Evolutionary conservation across 2,113 vertebrate genomes (phyloP).

Genomic region (human): DNA sequence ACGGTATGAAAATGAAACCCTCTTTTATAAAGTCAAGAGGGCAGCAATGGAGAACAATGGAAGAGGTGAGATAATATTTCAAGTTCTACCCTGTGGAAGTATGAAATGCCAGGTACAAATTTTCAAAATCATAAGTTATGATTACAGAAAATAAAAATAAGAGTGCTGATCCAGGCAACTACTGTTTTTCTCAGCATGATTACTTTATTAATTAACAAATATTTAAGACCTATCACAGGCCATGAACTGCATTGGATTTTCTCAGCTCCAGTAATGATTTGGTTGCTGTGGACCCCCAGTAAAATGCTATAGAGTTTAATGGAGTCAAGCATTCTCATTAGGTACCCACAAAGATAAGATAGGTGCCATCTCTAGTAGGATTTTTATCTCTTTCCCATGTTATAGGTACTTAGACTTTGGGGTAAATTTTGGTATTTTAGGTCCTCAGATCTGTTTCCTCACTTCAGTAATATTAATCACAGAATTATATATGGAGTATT

Average conservation of each 20-base stretch:
- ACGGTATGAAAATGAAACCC: background rate
- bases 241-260: background rate
- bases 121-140: background rate
- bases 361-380: background rate
- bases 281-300: background rate
- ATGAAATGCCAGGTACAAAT: background rate
- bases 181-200: conserved; percentile 15
- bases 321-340: background rate
- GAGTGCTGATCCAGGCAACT: background rate
- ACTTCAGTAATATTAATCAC: background rate
- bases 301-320: background rate
- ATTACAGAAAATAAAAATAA: background rate
- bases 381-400: background rate
- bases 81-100: background rate
- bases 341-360: background rate
- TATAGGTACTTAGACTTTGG: background rate
- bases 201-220: background rate
- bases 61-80: background rate
- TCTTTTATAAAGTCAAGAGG: background rate
- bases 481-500: background rate
- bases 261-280: background rate
- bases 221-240: background rate
- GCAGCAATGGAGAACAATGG: background rate
- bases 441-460: background rate
- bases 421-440: background rate